These are phyloP conservation scores for Crax fasciolata DNA, from an alignment of 2,797 vertebrate genomes.

Conservation along the genomic window DNA sequence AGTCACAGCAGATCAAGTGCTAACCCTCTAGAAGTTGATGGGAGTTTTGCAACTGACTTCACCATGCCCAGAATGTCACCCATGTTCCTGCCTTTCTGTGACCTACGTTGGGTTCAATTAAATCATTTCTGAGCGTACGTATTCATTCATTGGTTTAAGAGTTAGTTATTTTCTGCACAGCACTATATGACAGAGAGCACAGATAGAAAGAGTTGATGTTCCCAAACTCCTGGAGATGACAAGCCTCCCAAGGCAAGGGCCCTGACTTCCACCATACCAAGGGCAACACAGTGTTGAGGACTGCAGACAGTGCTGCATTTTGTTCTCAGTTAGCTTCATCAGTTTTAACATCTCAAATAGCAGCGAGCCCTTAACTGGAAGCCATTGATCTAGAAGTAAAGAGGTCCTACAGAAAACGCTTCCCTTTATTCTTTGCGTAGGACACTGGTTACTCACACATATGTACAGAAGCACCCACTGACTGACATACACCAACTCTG, in stretches of 20 bases:
- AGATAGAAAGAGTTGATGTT: not conserved
- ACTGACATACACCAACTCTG: not conserved
- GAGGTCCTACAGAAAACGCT: not conserved
- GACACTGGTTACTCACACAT: not conserved
- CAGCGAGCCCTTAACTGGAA: not conserved
- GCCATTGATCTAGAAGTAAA: not conserved
- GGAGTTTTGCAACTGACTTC: not conserved
- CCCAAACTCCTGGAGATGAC: not conserved
- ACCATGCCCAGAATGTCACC: not conserved
- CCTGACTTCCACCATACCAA: not conserved
- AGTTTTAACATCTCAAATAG: not conserved
- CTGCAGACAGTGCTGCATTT: not conserved
- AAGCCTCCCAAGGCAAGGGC: not conserved
- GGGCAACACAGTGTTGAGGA: not conserved
- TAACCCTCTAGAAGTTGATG: not conserved
- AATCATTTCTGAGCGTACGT: not conserved
- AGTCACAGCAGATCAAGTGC: not conserved
- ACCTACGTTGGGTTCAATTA: not conserved
- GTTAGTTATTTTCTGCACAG: not conserved
- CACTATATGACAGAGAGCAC: not conserved
- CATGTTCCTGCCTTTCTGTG: not conserved
- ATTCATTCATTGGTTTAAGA: not conserved
- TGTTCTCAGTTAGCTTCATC: not conserved
- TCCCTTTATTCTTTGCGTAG: not conserved
- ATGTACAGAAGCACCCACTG: not conserved